phyloP scores from a whole-genome alignment of 2,797 vertebrate species.

The Heliangelus exortis region DNA sequence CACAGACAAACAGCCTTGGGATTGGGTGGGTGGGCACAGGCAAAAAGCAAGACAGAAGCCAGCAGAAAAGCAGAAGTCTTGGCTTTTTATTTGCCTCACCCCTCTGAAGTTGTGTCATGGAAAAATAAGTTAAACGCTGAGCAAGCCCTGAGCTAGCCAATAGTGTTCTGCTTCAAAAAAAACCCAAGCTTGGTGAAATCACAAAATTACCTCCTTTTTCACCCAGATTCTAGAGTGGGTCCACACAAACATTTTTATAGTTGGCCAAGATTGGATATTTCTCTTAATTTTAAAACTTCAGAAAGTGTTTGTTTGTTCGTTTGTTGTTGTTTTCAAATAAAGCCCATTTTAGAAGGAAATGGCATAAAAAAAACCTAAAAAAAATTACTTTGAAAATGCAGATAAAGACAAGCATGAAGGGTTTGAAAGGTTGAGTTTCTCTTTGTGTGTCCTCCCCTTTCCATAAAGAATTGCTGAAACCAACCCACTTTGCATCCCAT shows the following conservation, averaged over 20 bases:
- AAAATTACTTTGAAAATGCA: not conserved
- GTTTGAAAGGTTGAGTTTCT: not conserved
- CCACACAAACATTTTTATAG: not conserved
- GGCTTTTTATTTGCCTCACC: not conserved
- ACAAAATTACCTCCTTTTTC: conserved; percentile 5
- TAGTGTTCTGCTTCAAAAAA: not conserved
- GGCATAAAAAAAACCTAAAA: not conserved
- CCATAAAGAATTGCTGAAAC: not conserved
- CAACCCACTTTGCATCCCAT: not conserved
- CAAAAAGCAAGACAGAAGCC: not conserved
- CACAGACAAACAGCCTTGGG: not conserved
- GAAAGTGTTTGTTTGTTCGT: not conserved
- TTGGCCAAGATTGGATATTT: not conserved
- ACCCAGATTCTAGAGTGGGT: not conserved
- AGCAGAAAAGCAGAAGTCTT: conserved; percentile 56
- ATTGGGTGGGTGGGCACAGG: not conserved
- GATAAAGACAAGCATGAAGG: not conserved
- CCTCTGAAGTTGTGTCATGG: not conserved
- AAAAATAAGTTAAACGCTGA: not conserved
- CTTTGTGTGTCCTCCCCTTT: not conserved
- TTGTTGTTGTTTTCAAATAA: not conserved
- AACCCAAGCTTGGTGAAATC: not conserved
- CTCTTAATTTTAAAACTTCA: not conserved
- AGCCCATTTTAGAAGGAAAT: not conserved
- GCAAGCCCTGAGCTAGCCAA: not conserved